Base-by-base conservation (phyloP, 2,888 invertebrate species). In the Clostera curtula region DNA sequence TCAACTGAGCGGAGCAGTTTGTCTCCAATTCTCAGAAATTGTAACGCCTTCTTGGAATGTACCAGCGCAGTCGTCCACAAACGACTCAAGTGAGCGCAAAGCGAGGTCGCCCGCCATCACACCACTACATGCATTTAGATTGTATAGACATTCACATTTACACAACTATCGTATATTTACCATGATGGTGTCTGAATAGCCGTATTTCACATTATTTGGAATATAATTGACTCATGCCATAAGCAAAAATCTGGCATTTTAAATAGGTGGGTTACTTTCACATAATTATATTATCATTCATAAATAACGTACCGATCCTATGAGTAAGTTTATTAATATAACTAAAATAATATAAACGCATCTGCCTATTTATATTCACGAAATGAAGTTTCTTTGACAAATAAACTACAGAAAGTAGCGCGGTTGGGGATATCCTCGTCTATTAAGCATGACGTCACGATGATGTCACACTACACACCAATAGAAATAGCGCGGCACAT, bases 41-140 rank as follows among this genome's bases (percentile, higher is more conserved):
- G 74, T 82, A 79, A 82, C 76, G 82, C 80, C 80, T 85, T 85
- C 84, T 82, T 62, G 62, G 85, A 82, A 83, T 69, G 68, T 63
- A 73, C 68, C 62, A 67, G 73, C 68, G 64, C 67, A 66, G 63
- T 60, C 69, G 69, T 69, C 68, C 69, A 67, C 70, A 61, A 66
- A 56, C 57, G 58, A 59, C 62, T 63, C 59, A 58, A 70, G 68
- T 73, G 71, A 75, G 68, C 72, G 70, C 69, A 67, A 59, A 67
- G 68, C 80, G 79, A 80, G 80, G 79, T 79, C 79, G 68, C 62
- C 65, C 72, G 63, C 64, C 61, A 56, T 51, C 56, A 46, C 57
- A 63, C 62, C 49, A 59, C 56, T 56, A 64, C 58, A 67, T 47
- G 53, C 50, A 57, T 59, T 56, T 49, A 40, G 47, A 56, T 56